These are phyloP conservation scores for Anomalospiza imberbis DNA, from an alignment of 2,797 vertebrate genomes.

Conservation along the genomic window DNA sequence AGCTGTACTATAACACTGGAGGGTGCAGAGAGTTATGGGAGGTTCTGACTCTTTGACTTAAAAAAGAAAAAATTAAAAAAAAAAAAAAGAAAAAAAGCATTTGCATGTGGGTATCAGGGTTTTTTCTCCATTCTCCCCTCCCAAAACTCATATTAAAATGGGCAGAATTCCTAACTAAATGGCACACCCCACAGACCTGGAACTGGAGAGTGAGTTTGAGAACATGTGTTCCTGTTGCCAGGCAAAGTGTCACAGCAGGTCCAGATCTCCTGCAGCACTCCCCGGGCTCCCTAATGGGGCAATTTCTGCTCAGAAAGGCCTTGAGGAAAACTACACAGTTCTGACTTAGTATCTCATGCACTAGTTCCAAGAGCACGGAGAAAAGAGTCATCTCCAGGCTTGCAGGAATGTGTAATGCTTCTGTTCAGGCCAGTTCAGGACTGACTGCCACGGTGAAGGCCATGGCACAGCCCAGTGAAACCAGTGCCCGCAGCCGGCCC, in stretches of 20 bases:
- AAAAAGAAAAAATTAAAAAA: neutral
- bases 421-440: neutral
- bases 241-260: neutral
- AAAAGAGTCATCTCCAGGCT: neutral
- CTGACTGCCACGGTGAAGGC: neutral
- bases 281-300: neutral
- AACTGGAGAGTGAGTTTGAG: neutral
- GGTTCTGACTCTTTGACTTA: neutral
- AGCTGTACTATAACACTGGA: neutral
- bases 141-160: neutral
- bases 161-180: neutral
- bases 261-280: neutral
- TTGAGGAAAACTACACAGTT: neutral
- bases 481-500: neutral
- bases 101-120: accelerated
- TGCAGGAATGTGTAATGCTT: accelerated
- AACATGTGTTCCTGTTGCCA: neutral
- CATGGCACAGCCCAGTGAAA: neutral
- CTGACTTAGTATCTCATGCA: neutral
- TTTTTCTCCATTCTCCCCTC: neutral
- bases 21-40: neutral
- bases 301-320: neutral
- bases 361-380: neutral
- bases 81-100: accelerated
- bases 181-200: neutral